Percentiles rank a stretch among this genome's conserved stretches.
Evolutionary conservation across 1,140 invertebrate genomes (phyloP).

Genomic region (Eumeta japonica): DNA sequence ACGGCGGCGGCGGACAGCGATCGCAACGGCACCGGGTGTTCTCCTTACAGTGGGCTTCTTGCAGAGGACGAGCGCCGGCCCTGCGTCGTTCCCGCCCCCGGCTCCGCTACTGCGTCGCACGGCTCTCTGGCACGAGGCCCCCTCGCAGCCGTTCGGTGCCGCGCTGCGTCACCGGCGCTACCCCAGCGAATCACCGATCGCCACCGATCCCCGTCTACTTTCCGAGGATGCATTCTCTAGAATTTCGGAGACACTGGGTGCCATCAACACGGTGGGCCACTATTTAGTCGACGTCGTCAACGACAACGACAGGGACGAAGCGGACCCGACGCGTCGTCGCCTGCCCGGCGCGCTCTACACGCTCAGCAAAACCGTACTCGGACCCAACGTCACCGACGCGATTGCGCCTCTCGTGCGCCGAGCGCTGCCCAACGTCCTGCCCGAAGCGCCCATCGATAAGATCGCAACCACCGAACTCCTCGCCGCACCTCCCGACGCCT

Average conservation of each 20-base stretch:
- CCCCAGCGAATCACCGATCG: too few relatives aligned
- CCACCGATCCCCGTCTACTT: too few relatives aligned
- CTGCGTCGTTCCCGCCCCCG: too few relatives aligned
- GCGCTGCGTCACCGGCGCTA: too few relatives aligned
- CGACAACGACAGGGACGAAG: slow-evolving; percentile 41
- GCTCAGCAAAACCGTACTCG: slow-evolving; percentile 77
- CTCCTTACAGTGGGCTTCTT: too few relatives aligned
- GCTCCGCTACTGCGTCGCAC: too few relatives aligned
- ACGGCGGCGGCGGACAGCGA: too few relatives aligned
- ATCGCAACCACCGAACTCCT: slow-evolving; percentile 31
- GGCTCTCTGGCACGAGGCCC: too few relatives aligned
- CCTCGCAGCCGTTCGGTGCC: too few relatives aligned
- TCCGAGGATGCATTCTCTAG: slow-evolving; percentile 62
- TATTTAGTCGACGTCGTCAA: slow-evolving; percentile 78
- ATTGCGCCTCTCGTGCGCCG: slow-evolving; percentile 73
- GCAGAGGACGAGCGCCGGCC: too few relatives aligned
- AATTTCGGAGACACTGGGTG: slow-evolving; percentile 70
- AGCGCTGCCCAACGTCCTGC: slow-evolving; percentile 58
- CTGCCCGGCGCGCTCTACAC: slow-evolving; percentile 72
- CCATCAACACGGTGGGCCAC: slow-evolving; percentile 78
- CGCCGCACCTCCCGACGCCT: slow-evolving; percentile 23
- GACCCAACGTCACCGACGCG: slow-evolving; percentile 76
- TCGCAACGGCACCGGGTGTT: too few relatives aligned
- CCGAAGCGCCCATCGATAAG: slow-evolving; percentile 39
- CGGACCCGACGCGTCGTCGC: slow-evolving; percentile 39